Conservation (phyloP, 2,888 invertebrate species). For the Antitype chi region DNA sequence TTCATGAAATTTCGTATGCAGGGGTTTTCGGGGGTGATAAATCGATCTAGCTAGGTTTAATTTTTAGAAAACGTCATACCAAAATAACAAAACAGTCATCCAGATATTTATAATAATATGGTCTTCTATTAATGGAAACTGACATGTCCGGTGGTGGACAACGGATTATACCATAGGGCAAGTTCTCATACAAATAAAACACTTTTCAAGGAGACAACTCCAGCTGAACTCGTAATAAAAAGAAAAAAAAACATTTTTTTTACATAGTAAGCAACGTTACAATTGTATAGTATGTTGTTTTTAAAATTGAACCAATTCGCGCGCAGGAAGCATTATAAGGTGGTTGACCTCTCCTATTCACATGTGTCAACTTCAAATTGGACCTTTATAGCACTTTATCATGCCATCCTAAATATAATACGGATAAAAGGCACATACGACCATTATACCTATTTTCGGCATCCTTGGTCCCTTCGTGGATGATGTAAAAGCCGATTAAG, state of each 20-base stretch:
- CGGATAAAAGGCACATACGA: slow-evolving; percentile 32
- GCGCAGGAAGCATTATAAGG: slow-evolving; percentile 35
- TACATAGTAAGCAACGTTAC: not conserved
- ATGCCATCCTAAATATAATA: slow-evolving; percentile 39
- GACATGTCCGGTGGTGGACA: slow-evolving; percentile 13
- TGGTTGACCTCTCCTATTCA: slow-evolving; percentile 43
- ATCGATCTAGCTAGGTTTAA: no score
- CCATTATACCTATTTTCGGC: slow-evolving; percentile 45
- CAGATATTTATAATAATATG: slow-evolving; percentile 6
- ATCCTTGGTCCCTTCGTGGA: slow-evolving; percentile 32
- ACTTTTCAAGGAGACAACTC: no score
- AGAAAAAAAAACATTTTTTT: no score
- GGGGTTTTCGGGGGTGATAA: no score
- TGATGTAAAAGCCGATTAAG: slow-evolving; percentile 49
- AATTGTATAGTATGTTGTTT: not conserved
- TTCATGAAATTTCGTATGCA: no score
- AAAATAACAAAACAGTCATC: no score
- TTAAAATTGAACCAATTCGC: slow-evolving; percentile 10
- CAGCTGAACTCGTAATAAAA: not conserved
- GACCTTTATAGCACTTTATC: slow-evolving; percentile 34
- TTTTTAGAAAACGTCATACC: no score
- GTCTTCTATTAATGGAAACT: slow-evolving; percentile 8
- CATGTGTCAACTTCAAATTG: slow-evolving; percentile 47
- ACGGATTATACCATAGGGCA: not conserved
- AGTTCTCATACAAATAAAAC: not conserved